These are phyloP conservation scores for Jordanella pulchra DNA, from an alignment of 2,797 vertebrate genomes.

Conservation along the genomic window DNA sequence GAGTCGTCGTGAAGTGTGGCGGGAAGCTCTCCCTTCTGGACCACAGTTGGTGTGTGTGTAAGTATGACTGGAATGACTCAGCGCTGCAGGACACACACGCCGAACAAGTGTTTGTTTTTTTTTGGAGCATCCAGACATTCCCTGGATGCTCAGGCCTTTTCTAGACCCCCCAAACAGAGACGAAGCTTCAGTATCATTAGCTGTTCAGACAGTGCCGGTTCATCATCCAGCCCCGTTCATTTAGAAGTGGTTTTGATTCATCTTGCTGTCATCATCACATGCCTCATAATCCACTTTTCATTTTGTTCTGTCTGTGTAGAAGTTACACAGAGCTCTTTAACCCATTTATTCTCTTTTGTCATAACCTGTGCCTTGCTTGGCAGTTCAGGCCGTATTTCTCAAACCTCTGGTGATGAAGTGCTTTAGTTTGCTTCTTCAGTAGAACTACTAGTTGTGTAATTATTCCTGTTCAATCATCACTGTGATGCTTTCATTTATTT, in stretches of 20 bases:
- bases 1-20: not conserved
- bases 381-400: slow-evolving; percentile 7
- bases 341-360: not conserved
- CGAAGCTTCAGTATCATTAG: slow-evolving; percentile 13
- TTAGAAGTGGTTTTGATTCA: slow-evolving; percentile 16
- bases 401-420: not conserved
- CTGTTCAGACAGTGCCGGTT: slow-evolving; percentile 12
- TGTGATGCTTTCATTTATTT: slow-evolving; percentile 19
- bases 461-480: slow-evolving; percentile 11
- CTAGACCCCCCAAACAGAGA: not conserved
- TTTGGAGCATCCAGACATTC: slow-evolving; percentile 55
- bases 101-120: slow-evolving; percentile 51
- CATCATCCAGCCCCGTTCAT: not conserved
- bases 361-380: not conserved
- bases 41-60: slow-evolving; percentile 41
- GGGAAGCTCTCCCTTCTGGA: not conserved
- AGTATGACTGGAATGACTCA: slow-evolving; percentile 57
- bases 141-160: slow-evolving; percentile 39
- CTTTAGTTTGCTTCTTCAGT: slow-evolving; percentile 7
- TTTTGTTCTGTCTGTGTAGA: slow-evolving; percentile 10
- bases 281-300: slow-evolving; percentile 4
- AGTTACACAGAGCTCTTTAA: not conserved
- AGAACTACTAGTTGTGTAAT: slow-evolving; percentile 32
- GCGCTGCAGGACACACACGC: slow-evolving; percentile 44
- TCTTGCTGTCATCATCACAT: not conserved